Evolutionary conservation across 2,113 vertebrate genomes (phyloP), one percentile per base, ranked within the genome.

Genomic region (Labeo catla): DNA sequence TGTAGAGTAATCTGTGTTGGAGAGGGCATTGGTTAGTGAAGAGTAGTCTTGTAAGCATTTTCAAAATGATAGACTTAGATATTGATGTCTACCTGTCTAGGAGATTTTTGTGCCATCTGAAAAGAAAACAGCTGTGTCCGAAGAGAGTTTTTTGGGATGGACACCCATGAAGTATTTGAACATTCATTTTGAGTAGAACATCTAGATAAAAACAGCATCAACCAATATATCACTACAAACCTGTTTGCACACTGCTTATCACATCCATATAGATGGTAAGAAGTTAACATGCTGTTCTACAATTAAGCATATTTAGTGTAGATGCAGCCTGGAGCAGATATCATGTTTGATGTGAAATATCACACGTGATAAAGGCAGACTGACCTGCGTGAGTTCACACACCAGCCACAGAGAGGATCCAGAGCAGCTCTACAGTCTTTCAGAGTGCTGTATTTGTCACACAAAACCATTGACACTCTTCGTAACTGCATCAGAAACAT

Each of bases 381-480:
- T 83, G 15, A 95, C 95, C 89, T 93, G 6, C 2, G 39, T 36
- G 36, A 3, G 21, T 85, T 79, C n/a, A 54, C 1, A 85, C 97
- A 99, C 97, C 98, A 99, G 12, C 96, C 96, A 88, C 98, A 99
- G 91, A 94, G 86, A 15, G 98, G 97, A 92, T 99, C 98, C 90
- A 93, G 91, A 43, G 96, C 95, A 88, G 93, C 90, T 88, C 96
- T 94, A 88, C 97, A 99, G n/a, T 91, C 86, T 54, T 63, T 80
- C 84, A 96, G 87, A 10, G 92, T 94, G 79, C 47, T 66, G 23
- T 94, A 93, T 54, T 88, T 92, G 86, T 45, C 15, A 54, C 98
- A 99, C 36, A 94, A 92, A 63, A 96, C 94, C 83, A 97, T 95
- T 9, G 86, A 93, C 36, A 98, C 92, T 86, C 95, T 95, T 88